Base-by-base conservation (phyloP, 2,113 vertebrate species). In the Hippocampus guttulatus region DNA sequence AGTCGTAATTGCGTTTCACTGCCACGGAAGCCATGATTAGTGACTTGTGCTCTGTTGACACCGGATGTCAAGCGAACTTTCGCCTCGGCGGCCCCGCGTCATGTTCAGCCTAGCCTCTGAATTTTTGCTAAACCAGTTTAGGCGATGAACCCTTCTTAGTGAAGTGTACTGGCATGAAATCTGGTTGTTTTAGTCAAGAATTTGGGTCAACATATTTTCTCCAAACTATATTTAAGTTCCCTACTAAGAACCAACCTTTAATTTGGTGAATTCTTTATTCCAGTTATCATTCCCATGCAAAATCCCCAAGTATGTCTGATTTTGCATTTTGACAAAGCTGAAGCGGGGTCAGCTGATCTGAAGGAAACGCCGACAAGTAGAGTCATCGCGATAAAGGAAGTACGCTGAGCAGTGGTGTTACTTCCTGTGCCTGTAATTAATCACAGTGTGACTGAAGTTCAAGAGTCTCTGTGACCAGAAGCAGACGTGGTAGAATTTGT, bases 321-420 rank as follows among this genome's bases (percentile, higher is more conserved):
- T 61, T 30, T 8, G 5, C 27, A 60, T 58, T 75, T 84, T 75
- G 69, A 76, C 30, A 72, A 82, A 81, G 69, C 30, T 38, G 68
- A 78, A 64, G 64, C 69, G 64, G 85, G 71, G 88, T 91, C 91
- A 91, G 85, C 85, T 89, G 86, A 91, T 82, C 89, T 88, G 60
- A 43, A 82, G 77, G 80, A 88, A 89, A 83, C 30, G 8, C 67
- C 75, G 76, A 77, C 81, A 73, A 73, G 63, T 25, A 71, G 55
- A 78, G 79, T 84, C 84, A 88, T 78, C 78, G 75, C 80, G 75
- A 81, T 88, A 90, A 88, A 91, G 92, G 90, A 93, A 92, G 87
- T 85, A 81, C 43, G 70, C 76, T 78, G 76, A 81, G 79, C 57
- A 38, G 75, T 84, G 67, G 82, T 81, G 84, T 71, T 82, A 81